These are phyloP conservation scores for Hemibagrus guttatus DNA, from an alignment of 2,797 vertebrate genomes.

Conservation along the genomic window DNA sequence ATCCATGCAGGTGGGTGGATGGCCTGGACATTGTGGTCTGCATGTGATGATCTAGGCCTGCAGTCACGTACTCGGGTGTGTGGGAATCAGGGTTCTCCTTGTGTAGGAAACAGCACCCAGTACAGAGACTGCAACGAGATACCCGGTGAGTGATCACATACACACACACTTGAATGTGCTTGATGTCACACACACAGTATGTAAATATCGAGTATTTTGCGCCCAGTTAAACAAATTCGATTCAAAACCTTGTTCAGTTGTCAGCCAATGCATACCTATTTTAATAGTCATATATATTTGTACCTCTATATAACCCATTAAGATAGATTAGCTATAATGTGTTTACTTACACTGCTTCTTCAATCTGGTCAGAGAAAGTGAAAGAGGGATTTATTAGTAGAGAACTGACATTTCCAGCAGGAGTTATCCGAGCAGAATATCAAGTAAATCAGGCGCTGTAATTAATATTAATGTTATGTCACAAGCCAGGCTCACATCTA, in stretches of 20 bases:
- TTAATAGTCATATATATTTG: conserved; percentile 35
- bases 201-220: background rate
- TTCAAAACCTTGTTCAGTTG: background rate
- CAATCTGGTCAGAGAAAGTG: conserved; percentile 31
- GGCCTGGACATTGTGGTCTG: conserved; percentile 92
- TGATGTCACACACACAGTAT: background rate
- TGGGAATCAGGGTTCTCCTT: conserved; percentile 72
- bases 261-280: conserved; percentile 17
- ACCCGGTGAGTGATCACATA: conserved; percentile 77
- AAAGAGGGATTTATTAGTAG: conserved; percentile 45
- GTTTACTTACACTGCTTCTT: conserved; percentile 49
- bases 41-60: conserved; percentile 86
- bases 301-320: conserved; percentile 29
- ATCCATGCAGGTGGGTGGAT: conserved; percentile 89
- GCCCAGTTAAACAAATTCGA: background rate
- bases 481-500: conserved; percentile 66
- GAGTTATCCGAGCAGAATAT: conserved; percentile 62
- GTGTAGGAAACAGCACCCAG: conserved; percentile 89
- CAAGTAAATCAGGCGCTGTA: conserved; percentile 61
- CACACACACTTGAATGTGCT: background rate
- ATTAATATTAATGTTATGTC: conserved; percentile 76
- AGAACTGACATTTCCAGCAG: conserved; percentile 61
- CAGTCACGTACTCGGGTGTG: conserved; percentile 89
- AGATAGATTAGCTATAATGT: conserved; percentile 47
- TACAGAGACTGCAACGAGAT: conserved; percentile 92